A percentile compares a stretch with the other conserved stretches of the same genome.
phyloP scores from a whole-genome alignment of 2,888 invertebrate genomes.

The Phania funesta region DNA sequence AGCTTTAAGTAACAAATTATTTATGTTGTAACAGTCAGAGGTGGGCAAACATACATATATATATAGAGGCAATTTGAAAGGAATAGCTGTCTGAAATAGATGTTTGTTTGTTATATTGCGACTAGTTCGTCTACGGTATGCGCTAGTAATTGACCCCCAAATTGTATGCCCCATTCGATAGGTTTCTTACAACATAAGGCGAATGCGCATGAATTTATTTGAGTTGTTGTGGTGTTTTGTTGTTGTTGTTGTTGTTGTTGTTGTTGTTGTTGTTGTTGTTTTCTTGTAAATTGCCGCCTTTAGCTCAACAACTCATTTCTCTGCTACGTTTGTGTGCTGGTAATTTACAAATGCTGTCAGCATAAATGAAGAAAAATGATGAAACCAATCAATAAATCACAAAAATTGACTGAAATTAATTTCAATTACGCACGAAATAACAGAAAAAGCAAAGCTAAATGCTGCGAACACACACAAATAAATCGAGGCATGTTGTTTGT shows the following conservation, averaged over 20 bases:
- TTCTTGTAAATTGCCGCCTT: slow-evolving; percentile 46
- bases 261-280: slow-evolving; percentile 11
- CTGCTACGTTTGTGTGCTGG: slow-evolving; percentile 29
- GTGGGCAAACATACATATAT: slow-evolving; percentile 3
- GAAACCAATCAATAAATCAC: slow-evolving; percentile 70
- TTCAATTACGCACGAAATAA: slow-evolving; percentile 67
- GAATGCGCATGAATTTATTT: slow-evolving; percentile 37
- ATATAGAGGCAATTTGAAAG: not conserved
- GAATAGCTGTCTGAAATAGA: not conserved
- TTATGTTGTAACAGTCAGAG: slow-evolving; percentile 39
- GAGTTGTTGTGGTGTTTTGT: slow-evolving; percentile 15
- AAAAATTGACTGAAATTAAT: slow-evolving; percentile 70
- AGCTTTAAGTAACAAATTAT: slow-evolving; percentile 59
- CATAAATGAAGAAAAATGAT: slow-evolving; percentile 71
- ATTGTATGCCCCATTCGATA: slow-evolving; percentile 46
- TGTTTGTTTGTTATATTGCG: slow-evolving; percentile 16
- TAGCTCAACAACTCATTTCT: slow-evolving; percentile 48
- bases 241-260: slow-evolving; percentile 12
- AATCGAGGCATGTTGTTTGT: slow-evolving; percentile 40
- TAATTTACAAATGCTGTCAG: slow-evolving; percentile 68
- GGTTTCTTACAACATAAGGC: slow-evolving; percentile 10
- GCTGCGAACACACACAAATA: slow-evolving; percentile 54
- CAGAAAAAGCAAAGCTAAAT: slow-evolving; percentile 52
- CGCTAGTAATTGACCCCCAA: slow-evolving; percentile 31
- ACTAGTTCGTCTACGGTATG: not conserved